Conservation (phyloP, 2,113 vertebrate genomes). For the Notothenia coriiceps region DNA sequence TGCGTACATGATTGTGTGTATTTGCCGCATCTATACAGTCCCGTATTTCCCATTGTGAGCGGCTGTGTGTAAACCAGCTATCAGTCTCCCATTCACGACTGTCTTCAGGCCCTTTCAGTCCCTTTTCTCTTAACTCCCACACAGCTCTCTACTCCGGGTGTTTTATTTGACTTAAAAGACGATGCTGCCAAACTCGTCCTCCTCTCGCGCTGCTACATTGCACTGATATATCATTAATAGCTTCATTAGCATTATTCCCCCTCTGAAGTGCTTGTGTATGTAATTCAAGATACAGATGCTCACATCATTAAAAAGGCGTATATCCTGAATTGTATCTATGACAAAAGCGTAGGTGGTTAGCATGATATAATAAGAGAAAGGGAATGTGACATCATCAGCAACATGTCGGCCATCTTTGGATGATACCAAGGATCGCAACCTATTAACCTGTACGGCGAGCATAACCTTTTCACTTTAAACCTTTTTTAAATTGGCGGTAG, state of each 20-base stretch:
- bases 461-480: too few species aligned
- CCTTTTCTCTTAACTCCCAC: constrained; percentile 58
- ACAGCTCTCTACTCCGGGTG: constrained; percentile 12
- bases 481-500: too few species aligned
- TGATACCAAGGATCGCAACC: too few species aligned
- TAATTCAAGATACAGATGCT: constrained; percentile 50
- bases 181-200: constrained; percentile 42
- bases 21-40: constrained; percentile 15
- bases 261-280: constrained; percentile 55
- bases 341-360: constrained; percentile 38
- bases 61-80: constrained; percentile 37
- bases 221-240: constrained; percentile 69
- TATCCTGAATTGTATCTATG: constrained; percentile 39
- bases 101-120: constrained; percentile 55
- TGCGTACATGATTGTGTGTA: constrained; percentile 21
- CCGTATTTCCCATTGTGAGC: background rate
- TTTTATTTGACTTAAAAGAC: constrained; percentile 15
- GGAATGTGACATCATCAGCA: too few species aligned
- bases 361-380: constrained; percentile 31
- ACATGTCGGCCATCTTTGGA: too few species aligned
- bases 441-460: too few species aligned
- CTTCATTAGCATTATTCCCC: constrained; percentile 66
- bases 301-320: constrained; percentile 53
- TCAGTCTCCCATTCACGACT: constrained; percentile 33
- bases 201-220: constrained; percentile 57